Evolutionary conservation across 2,888 invertebrate species (phyloP).

Genomic region (Omphaloscelis lunosa): DNA sequence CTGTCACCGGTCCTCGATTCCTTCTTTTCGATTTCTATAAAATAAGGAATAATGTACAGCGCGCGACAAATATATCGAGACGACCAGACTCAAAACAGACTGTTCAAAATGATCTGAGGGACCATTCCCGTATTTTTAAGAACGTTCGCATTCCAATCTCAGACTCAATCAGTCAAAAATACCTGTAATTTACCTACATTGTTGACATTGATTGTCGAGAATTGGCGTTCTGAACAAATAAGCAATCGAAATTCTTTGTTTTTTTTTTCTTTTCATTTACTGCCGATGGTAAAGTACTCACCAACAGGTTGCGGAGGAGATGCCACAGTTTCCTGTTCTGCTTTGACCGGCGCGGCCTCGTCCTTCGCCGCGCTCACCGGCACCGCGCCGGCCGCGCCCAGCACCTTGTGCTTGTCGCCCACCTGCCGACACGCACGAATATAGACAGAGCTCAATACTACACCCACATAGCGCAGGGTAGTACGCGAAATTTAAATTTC

Average conservation of each 20-base stretch:
- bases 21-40: constrained; percentile 82
- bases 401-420: constrained; percentile 80
- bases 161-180: neutral
- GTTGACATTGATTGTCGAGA: neutral
- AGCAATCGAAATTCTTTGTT: neutral
- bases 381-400: constrained; percentile 65
- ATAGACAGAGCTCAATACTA: neutral
- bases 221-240: neutral
- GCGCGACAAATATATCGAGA: neutral
- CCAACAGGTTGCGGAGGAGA: constrained; percentile 69
- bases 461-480: neutral
- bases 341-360: constrained; percentile 60
- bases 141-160: neutral
- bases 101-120: neutral
- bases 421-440: constrained; percentile 67
- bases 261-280: neutral
- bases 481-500: no score
- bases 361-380: constrained; percentile 55
- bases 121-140: neutral
- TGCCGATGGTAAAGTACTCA: constrained; percentile 24
- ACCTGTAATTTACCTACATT: neutral
- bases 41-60: constrained; percentile 1
- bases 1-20: constrained; percentile 82
- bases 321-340: constrained; percentile 67
- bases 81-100: neutral